Evolutionary conservation across 2,888 invertebrate species (phyloP).

Genomic region (Leptinotarsa tumamoca): DNA sequence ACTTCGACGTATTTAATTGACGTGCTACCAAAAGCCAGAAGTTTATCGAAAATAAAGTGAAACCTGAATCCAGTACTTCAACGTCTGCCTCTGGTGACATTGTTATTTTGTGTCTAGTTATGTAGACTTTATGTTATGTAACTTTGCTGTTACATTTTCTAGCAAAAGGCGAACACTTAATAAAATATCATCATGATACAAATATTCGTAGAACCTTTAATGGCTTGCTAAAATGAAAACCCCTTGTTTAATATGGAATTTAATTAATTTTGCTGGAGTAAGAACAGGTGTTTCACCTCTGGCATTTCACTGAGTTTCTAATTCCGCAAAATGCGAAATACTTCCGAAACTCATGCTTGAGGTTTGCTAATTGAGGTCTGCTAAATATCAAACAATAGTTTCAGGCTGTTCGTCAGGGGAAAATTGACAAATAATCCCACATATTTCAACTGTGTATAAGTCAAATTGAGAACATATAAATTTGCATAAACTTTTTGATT

Average conservation of each 20-base stretch:
- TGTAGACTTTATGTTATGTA: no score
- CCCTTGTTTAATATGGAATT: background rate
- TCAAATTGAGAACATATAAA: no score
- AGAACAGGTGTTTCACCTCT: slow-evolving; percentile 17
- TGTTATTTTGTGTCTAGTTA: no score
- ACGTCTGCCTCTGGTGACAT: no score
- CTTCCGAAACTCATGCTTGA: slow-evolving; percentile 2
- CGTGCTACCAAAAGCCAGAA: no score
- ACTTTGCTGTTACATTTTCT: no score
- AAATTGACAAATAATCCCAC: background rate
- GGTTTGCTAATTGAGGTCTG: background rate
- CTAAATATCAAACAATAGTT: background rate
- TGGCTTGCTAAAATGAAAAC: background rate
- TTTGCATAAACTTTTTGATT: no score
- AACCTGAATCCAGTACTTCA: no score
- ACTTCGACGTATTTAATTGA: no score
- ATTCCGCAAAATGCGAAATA: background rate
- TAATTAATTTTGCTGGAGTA: background rate
- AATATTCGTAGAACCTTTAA: background rate
- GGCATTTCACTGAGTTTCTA: background rate
- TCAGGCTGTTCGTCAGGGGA: background rate
- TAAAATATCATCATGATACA: background rate
- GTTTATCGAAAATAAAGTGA: no score
- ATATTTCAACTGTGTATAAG: no score
- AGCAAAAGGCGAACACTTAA: no score